A percentile compares a stretch with the other conserved stretches of the same genome.
phyloP scores from a whole-genome alignment of 2,113 vertebrate genomes.

The Odontesthes bonariensis region DNA sequence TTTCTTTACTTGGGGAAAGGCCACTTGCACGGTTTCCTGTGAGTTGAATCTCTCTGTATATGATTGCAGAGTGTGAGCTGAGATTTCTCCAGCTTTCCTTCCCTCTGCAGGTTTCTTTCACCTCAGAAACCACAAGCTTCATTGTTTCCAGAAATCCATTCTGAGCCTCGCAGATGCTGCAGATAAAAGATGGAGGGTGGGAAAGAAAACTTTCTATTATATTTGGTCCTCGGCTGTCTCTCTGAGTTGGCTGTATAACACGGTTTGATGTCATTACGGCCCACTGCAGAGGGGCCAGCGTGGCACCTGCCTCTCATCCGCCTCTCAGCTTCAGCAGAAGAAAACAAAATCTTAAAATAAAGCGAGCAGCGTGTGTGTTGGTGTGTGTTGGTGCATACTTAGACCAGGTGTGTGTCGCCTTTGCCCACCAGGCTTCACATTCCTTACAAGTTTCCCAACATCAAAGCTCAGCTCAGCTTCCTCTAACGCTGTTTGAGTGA shows the following conservation, averaged over 20 bases:
- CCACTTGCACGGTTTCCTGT: not conserved
- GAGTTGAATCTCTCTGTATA: not conserved
- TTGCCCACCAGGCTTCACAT: constrained; percentile 9
- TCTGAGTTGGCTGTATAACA: constrained; percentile 13
- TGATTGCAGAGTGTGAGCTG: not conserved
- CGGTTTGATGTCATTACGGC: constrained; percentile 36
- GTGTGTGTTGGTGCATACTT: not conserved
- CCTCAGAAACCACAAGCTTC: constrained; percentile 15
- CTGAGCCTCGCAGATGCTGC: constrained; percentile 16
- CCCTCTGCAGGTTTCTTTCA: not conserved
- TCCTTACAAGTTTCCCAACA: constrained; percentile 20
- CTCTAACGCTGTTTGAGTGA: constrained; percentile 31
- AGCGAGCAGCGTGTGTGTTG: not conserved
- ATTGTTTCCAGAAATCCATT: constrained; percentile 49
- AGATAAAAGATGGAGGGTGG: constrained; percentile 31
- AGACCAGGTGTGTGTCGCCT: not conserved
- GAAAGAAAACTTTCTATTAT: constrained; percentile 12
- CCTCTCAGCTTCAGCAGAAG: not conserved
- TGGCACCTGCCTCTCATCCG: constrained; percentile 21
- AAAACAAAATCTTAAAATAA: constrained; percentile 17
- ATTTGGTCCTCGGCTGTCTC: constrained; percentile 42
- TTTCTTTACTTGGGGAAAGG: too few relatives aligned
- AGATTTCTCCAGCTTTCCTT: not conserved
- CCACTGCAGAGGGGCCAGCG: constrained; percentile 21
- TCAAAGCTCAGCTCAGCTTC: constrained; percentile 44